A percentile compares a stretch with the other conserved stretches of the same genome.
These are phyloP conservation scores for Brachyhypopomus gauderio DNA, from an alignment of 2,113 vertebrate genomes.

Conservation along the genomic window DNA sequence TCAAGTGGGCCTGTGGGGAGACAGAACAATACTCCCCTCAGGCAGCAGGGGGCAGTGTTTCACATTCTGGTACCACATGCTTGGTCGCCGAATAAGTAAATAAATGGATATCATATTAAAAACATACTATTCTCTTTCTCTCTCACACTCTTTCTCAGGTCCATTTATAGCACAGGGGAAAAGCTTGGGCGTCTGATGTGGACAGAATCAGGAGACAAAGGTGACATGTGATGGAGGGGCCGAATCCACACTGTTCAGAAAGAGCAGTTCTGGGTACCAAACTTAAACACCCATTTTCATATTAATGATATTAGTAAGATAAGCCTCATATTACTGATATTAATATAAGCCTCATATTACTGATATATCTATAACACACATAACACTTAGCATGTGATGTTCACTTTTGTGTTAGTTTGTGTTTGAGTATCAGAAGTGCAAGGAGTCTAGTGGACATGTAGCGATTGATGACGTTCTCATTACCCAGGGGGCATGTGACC, in stretches of 20 bases:
- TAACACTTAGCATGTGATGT: neutral
- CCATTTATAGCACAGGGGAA: conserved; percentile 52
- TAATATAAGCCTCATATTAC: neutral
- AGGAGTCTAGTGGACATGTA: conserved; percentile 56
- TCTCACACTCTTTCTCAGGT: conserved; percentile 53
- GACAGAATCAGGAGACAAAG: conserved; percentile 64
- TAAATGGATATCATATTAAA: neutral
- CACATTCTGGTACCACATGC: conserved; percentile 75
- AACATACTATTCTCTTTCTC: neutral
- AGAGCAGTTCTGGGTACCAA: conserved; percentile 73
- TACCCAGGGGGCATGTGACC: conserved; percentile 54
- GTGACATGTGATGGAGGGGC: conserved; percentile 64
- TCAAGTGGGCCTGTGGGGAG: too few relatives aligned
- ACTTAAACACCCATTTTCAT: neutral
- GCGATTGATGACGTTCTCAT: conserved; percentile 72
- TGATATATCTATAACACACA: neutral
- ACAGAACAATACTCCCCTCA: too few relatives aligned
- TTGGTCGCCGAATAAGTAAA: conserved; percentile 52
- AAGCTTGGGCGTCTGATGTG: conserved; percentile 63
- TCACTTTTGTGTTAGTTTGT: conserved; percentile 62
- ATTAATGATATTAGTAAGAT: neutral
- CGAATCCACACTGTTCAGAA: conserved; percentile 53
- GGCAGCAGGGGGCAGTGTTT: conserved; percentile 68
- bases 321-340: neutral
- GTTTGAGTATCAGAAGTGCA: conserved; percentile 70